These are phyloP conservation scores for Notoglanidium macrostoma DNA, from an alignment of 2,797 vertebrate species.

Conservation along the genomic window DNA sequence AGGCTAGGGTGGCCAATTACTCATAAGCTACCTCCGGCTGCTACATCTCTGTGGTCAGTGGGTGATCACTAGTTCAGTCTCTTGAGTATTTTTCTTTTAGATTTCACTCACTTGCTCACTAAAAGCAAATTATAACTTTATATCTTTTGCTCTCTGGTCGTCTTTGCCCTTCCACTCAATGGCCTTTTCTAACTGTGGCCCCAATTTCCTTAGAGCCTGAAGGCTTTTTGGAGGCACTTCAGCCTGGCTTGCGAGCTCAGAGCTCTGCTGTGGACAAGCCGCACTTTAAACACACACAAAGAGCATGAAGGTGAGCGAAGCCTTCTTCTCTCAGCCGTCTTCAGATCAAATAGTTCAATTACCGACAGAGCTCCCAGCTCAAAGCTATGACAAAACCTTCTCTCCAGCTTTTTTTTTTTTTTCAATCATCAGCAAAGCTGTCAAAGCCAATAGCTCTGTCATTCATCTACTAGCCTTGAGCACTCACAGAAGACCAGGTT, in stretches of 20 bases:
- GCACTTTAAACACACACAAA: constrained; percentile 33
- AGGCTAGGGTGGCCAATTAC: no score
- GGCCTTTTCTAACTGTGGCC: constrained; percentile 8
- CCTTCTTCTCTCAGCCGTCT: constrained; percentile 32
- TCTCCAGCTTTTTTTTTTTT: constrained; percentile 22
- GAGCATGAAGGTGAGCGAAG: constrained; percentile 7
- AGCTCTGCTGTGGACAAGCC: constrained; percentile 1
- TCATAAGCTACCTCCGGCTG: neutral
- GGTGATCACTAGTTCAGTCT: neutral
- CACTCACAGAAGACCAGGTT: neutral
- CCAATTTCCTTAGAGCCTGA: constrained; percentile 7
- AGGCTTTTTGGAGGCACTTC: constrained; percentile 29
- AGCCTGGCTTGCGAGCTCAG: constrained; percentile 4
- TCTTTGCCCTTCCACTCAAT: neutral
- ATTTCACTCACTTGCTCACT: neutral
- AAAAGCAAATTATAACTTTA: constrained; percentile 8
- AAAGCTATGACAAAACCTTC: constrained; percentile 1
- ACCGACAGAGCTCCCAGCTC: constrained; percentile 9
- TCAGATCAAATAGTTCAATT: constrained; percentile 55
- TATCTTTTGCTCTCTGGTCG: neutral
- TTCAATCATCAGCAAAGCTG: constrained; percentile 21
- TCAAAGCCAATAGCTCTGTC: constrained; percentile 29
- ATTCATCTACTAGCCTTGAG: constrained; percentile 30
- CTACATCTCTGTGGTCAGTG: neutral
- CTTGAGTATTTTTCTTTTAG: neutral